Evolutionary conservation across 2,888 invertebrate species (phyloP).

Genomic region (Eupithecia subumbrata): DNA sequence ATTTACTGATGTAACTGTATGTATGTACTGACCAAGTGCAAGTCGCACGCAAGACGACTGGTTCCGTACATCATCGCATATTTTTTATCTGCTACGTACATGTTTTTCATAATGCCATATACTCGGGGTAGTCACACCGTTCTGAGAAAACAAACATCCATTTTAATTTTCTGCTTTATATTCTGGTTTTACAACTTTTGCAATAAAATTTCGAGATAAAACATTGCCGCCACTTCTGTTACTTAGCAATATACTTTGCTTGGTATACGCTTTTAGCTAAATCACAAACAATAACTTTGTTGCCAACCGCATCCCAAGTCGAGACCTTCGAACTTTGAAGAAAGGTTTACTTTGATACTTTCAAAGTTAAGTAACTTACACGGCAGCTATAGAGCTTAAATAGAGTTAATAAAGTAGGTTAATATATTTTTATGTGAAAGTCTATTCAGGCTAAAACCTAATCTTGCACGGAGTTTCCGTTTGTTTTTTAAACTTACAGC

Average conservation of each 20-base stretch:
- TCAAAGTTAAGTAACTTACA: background rate
- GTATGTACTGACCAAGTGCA: background rate
- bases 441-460: too few species aligned
- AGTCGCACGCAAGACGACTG: background rate
- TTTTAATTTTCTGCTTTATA: background rate
- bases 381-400: background rate
- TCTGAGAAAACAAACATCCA: background rate
- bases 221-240: background rate
- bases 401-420: background rate
- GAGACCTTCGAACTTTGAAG: background rate
- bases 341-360: background rate
- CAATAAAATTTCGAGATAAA: conserved; percentile 4
- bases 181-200: background rate
- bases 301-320: conserved; percentile 7
- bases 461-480: too few species aligned
- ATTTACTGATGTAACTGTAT: background rate
- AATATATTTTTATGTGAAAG: background rate
- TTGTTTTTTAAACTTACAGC: too few species aligned
- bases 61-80: background rate
- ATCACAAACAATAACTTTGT: conserved; percentile 17
- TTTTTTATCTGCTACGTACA: background rate
- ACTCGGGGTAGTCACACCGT: background rate
- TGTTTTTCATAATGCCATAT: background rate
- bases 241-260: background rate
- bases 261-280: conserved; percentile 6